Evolutionary conservation across 2,888 invertebrate genomes (phyloP).

Genomic region (Stramonita haemastoma): DNA sequence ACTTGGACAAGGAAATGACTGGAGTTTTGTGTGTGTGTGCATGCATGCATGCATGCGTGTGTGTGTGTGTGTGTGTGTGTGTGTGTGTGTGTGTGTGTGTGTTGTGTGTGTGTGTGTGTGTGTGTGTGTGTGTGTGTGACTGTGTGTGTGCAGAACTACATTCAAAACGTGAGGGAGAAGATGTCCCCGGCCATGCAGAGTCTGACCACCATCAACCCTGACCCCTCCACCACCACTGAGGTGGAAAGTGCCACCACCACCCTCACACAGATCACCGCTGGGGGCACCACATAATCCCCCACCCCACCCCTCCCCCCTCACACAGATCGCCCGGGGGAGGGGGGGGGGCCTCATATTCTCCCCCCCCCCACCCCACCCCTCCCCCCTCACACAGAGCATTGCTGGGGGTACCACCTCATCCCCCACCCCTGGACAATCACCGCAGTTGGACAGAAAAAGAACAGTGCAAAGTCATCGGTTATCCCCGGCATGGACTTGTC

Average conservation of each 20-base stretch:
- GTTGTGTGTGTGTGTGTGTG: too few species aligned
- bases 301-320: neutral
- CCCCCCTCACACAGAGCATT: neutral
- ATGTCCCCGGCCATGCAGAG: conserved; percentile 68
- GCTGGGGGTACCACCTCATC: neutral
- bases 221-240: conserved; percentile 56
- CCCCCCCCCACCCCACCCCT: neutral
- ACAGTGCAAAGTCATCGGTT: neutral
- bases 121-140: neutral
- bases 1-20: too few species aligned
- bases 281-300: neutral
- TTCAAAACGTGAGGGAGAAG: conserved; percentile 69
- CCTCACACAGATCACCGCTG: conserved; percentile 63
- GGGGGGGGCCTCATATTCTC: neutral
- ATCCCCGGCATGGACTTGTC: neutral
- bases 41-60: neutral
- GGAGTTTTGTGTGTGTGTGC: too few species aligned
- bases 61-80: neutral
- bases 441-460: too few species aligned
- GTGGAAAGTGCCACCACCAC: conserved; percentile 70
- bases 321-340: neutral
- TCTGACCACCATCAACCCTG: conserved; percentile 57
- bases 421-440: neutral
- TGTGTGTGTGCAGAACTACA: conserved; percentile 66
- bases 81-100: conserved; percentile 35